Evolutionary conservation across 2,113 vertebrate species (phyloP).

Genomic region (Eulemur macaco): DNA sequence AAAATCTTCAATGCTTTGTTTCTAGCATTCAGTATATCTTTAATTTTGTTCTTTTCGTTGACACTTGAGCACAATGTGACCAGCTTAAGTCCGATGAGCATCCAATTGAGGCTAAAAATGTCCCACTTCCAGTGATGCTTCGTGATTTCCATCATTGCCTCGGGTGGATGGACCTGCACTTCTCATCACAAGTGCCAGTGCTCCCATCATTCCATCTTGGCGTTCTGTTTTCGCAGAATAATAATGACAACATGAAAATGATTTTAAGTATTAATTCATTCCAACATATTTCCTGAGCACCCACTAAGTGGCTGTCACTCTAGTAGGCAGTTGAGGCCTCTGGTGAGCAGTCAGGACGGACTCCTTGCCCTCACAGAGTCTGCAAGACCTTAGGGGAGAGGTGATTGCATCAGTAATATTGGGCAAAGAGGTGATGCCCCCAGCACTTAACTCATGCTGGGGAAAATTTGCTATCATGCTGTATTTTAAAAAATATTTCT

Average conservation of each 20-base stretch:
- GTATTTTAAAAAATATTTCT: background rate
- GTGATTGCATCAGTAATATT: background rate
- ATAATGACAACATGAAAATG: background rate
- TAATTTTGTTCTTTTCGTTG: slow-evolving; percentile 41
- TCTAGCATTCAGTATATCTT: background rate
- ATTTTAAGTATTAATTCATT: background rate
- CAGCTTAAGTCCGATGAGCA: background rate
- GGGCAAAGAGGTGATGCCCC: background rate
- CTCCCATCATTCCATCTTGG: background rate
- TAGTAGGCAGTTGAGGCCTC: background rate
- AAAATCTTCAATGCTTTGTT: background rate
- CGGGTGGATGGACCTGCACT: background rate
- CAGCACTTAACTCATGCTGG: background rate
- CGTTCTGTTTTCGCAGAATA: background rate
- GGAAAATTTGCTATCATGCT: background rate
- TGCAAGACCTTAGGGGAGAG: background rate
- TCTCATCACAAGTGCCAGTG: background rate
- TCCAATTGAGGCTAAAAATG: slow-evolving; percentile 17
- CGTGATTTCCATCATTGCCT: background rate
- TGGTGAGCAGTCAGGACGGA: background rate
- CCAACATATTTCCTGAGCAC: background rate
- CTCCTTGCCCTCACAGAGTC: background rate
- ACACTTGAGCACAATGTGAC: slow-evolving; percentile 24
- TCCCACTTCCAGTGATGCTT: background rate
- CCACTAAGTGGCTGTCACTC: background rate